A percentile compares a stretch with the other conserved stretches of the same genome.
These are phyloP conservation scores for Whitmania pigra DNA, from an alignment of 1,140 invertebrate species.

Conservation along the genomic window DNA sequence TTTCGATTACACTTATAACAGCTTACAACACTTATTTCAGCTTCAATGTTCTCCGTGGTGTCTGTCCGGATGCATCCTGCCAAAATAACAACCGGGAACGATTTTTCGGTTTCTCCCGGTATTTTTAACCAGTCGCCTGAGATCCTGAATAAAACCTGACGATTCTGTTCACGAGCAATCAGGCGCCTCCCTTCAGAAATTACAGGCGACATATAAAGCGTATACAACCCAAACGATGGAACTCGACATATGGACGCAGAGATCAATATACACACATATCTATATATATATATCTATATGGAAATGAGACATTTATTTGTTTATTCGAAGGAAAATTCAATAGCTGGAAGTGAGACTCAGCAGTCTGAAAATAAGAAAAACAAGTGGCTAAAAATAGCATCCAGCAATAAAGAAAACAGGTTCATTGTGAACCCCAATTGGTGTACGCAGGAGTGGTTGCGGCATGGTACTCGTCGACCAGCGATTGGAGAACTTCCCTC, in stretches of 20 bases:
- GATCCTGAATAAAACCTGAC: too few species aligned
- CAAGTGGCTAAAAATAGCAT: neutral
- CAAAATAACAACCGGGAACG: too few species aligned
- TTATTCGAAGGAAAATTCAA: neutral
- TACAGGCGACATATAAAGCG: neutral
- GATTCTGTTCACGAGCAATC: too few species aligned
- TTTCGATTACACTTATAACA: too few species aligned
- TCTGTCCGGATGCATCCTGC: too few species aligned
- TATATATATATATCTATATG: too few species aligned
- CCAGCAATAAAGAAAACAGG: neutral
- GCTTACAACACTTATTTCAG: too few species aligned
- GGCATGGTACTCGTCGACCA: slow-evolving; percentile 90
- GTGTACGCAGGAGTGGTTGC: slow-evolving; percentile 81
- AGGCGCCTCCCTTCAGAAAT: too few species aligned
- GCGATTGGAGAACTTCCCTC: slow-evolving; percentile 72
- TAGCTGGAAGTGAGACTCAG: neutral
- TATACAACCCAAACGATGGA: neutral
- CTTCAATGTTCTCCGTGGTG: too few species aligned
- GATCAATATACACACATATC: too few species aligned
- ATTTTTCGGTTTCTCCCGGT: too few species aligned
- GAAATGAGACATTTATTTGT: neutral
- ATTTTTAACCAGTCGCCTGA: too few species aligned
- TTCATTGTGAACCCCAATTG: slow-evolving; percentile 43
- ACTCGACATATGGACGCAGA: neutral
- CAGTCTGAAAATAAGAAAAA: neutral